Base-by-base conservation (phyloP, 2,797 vertebrate species). In the Eospalax fontanierii region DNA sequence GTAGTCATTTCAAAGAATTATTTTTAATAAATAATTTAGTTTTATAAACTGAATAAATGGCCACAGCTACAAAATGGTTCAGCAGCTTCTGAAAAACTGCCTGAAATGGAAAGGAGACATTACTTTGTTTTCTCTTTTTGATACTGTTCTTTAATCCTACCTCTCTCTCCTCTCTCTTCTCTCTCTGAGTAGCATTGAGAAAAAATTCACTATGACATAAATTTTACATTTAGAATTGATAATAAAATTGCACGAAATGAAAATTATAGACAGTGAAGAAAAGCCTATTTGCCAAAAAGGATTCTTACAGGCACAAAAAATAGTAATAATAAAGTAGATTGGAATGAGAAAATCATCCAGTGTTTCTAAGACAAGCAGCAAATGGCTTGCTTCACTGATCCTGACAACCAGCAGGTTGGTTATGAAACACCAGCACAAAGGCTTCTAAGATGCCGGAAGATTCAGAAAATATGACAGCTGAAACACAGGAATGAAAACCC, bases 181-280 rank as follows among this genome's bases (percentile, higher is more conserved):
- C 61, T 90, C 19, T 79, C 33, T 57, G 38, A 93, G 75, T 24
- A 65, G 8, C 43, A 80, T 0, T 61, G n/a, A 95, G 90, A 95
- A 61, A 96, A 95, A 95, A 94, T 65, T 93, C 91, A 38, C 50
- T 7, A 63, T 9, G 9, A 80, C 81, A 87, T 38, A 89, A 84
- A 91, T 88, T 87, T 95, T 66, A 94, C 54, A 86, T 81, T 83
- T 74, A 68, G n/a, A 94, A 91, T 57, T 63, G 21, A 43, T 94
- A 57, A 70, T 79, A 87, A 93, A 93, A 74, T 94, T 82, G n/a
- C 14, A 65, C 33, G 93, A 63, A 30, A 35, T 61, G 38, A 74
- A 75, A 63, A 75, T 63, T 50, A 43, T 38, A 95, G 46, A 87
- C 35, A 76, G 16, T 15, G 6, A 95, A 59, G 35, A 87, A 94